Conservation (phyloP, 2,888 invertebrate genomes). For the Dugesia japonica region DNA sequence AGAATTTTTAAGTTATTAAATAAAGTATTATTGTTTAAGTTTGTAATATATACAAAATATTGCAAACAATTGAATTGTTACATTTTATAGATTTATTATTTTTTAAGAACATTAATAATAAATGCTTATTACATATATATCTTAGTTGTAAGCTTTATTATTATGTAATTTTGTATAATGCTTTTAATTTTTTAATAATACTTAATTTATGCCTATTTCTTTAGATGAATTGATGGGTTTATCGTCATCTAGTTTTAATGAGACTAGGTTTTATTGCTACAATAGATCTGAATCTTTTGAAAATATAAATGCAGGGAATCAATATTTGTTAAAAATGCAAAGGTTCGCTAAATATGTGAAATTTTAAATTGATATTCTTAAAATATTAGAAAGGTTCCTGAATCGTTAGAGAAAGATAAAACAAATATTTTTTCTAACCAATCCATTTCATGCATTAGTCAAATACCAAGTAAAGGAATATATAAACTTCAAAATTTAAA, state of each 20-base stretch:
- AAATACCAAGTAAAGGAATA: background rate
- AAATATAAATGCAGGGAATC: slow-evolving; percentile 15
- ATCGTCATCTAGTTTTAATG: slow-evolving; percentile 20
- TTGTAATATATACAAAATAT: background rate
- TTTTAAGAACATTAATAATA: background rate
- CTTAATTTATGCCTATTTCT: too few relatives aligned
- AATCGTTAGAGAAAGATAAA: background rate
- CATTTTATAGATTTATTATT: background rate
- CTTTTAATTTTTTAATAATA: too few relatives aligned
- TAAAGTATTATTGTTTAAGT: slow-evolving; percentile 11
- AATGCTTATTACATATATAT: background rate
- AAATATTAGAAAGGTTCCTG: background rate
- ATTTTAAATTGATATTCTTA: background rate
- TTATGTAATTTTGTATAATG: too few relatives aligned
- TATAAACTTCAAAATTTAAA: slow-evolving; percentile 5
- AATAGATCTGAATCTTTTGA: slow-evolving; percentile 6
- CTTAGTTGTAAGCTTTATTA: background rate
- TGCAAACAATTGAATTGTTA: slow-evolving; percentile 1
- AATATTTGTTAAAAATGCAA: background rate
- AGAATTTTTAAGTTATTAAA: too few relatives aligned
- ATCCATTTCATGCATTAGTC: background rate
- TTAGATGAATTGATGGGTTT: slow-evolving; percentile 12
- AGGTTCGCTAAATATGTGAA: background rate
- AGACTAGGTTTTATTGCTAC: slow-evolving; percentile 16
- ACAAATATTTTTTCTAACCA: background rate